Evolutionary conservation across 2,797 vertebrate species (phyloP).

Genomic region (Pseudochirops corinnae): DNA sequence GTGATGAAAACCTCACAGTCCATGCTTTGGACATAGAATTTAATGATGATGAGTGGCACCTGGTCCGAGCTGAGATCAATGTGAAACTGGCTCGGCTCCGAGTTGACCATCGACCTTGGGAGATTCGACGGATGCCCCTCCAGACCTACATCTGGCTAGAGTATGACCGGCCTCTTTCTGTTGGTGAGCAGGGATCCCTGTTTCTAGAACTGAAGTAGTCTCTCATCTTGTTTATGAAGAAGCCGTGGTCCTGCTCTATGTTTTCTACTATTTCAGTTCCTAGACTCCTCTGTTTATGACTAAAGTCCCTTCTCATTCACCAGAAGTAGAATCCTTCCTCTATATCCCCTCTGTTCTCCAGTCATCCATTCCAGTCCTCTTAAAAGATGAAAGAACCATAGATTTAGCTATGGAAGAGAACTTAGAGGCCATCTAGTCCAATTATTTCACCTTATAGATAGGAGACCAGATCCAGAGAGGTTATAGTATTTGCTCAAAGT

Average conservation of each 20-base stretch:
- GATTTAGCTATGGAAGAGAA: neutral
- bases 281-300: neutral
- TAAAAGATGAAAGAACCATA: neutral
- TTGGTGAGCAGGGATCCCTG: constrained; percentile 88
- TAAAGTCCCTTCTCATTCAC: neutral
- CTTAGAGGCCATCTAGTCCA: neutral
- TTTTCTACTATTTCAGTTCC: constrained; percentile 8
- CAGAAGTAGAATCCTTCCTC: neutral
- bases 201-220: neutral
- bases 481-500: neutral
- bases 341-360: neutral
- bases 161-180: constrained; percentile 92
- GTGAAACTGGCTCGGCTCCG: constrained; percentile 95
- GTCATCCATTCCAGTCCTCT: neutral
- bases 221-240: neutral
- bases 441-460: neutral
- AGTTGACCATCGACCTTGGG: constrained; percentile 95
- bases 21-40: constrained; percentile 89
- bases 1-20: constrained; percentile 93
- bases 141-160: constrained; percentile 94
- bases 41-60: constrained; percentile 97
- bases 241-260: neutral
- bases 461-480: neutral
- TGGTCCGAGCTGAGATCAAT: constrained; percentile 96
- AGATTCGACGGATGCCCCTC: constrained; percentile 90